These are phyloP conservation scores for Scaeva pyrastri DNA, from an alignment of 2,888 invertebrate species.

Conservation along the genomic window DNA sequence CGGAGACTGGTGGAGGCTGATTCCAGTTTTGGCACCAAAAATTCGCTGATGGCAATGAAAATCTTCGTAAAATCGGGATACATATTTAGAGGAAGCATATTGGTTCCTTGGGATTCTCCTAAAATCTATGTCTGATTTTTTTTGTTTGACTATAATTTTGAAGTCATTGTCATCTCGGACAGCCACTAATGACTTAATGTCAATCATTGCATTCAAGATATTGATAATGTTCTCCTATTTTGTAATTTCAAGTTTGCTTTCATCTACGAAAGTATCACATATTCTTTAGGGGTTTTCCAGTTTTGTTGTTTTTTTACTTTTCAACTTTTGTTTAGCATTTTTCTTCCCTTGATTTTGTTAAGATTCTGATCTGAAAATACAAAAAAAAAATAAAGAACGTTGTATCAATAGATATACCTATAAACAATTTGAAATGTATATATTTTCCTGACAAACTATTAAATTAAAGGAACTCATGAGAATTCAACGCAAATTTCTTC, in stretches of 20 bases:
- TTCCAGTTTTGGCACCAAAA: neutral
- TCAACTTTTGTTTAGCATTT: neutral
- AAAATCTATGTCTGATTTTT: neutral
- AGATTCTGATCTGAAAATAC: neutral
- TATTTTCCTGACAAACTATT: too few species aligned
- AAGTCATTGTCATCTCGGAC: neutral
- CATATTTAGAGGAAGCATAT: neutral
- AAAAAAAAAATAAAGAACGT: neutral
- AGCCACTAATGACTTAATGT: neutral
- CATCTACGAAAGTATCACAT: neutral
- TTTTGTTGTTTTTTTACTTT: neutral
- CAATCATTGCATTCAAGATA: conserved; percentile 1
- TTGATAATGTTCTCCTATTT: neutral
- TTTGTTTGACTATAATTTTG: neutral
- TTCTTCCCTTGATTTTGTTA: neutral
- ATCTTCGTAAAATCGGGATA: conserved; percentile 23
- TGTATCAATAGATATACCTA: too few species aligned
- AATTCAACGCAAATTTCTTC: too few species aligned
- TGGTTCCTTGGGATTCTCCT: neutral
- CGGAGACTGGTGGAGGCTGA: neutral
- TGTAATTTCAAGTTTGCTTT: neutral
- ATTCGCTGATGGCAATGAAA: conserved; percentile 52
- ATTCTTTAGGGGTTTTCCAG: neutral
- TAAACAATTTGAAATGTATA: too few species aligned
- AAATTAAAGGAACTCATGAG: too few species aligned